These are phyloP conservation scores for Diaprepes abbreviatus DNA, from an alignment of 2,888 invertebrate species.

Conservation along the genomic window DNA sequence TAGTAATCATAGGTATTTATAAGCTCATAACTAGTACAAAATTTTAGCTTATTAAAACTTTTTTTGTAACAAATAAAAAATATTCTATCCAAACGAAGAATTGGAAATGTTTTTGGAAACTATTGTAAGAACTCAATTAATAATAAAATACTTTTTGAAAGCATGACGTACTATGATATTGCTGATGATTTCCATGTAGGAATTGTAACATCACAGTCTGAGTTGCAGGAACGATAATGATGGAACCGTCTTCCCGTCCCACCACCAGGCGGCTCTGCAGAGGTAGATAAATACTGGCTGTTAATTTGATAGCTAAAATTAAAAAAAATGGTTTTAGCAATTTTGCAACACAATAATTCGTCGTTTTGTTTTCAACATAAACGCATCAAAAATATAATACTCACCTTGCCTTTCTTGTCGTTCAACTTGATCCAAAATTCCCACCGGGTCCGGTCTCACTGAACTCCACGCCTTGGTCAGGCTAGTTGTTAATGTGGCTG, in stretches of 20 bases:
- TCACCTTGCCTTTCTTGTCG: conserved; percentile 77
- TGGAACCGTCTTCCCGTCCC: conserved; percentile 95
- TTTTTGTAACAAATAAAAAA: too few species aligned
- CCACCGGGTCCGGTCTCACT: conserved; percentile 90
- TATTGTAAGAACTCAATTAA: too few species aligned
- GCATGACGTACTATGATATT: conserved; percentile 78
- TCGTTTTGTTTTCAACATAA: too few species aligned
- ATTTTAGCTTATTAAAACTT: too few species aligned
- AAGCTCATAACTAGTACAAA: too few species aligned
- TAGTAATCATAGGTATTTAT: too few species aligned
- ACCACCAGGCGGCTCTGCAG: conserved; percentile 94
- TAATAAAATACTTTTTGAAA: too few species aligned
- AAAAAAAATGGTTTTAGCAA: too few species aligned
- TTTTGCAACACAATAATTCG: too few species aligned
- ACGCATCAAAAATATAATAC: too few species aligned
- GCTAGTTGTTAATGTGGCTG: conserved; percentile 86
- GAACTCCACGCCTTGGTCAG: conserved; percentile 89
- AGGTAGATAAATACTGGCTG: conserved; percentile 94
- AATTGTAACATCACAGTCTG: conserved; percentile 95
- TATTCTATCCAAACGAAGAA: too few species aligned
- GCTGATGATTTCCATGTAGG: conserved; percentile 88
- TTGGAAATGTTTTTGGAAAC: too few species aligned
- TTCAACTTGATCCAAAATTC: conserved; percentile 91
- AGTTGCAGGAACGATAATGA: conserved; percentile 95
- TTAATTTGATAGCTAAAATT: conserved; percentile 78